These are phyloP conservation scores for Rhabditoides inermis DNA, from an alignment of 2,888 invertebrate genomes.

Conservation along the genomic window DNA sequence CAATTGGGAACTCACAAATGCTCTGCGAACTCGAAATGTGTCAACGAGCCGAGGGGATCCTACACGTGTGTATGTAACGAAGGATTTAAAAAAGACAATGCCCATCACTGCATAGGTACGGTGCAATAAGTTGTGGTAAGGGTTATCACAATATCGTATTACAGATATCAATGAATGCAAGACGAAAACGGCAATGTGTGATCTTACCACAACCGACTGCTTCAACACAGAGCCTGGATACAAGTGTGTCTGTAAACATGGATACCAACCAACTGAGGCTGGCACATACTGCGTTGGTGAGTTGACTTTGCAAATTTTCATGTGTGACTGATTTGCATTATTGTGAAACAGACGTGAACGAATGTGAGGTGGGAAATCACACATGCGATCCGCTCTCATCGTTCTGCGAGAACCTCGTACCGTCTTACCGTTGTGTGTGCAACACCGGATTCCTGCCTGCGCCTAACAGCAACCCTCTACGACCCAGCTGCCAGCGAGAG, in stretches of 20 bases:
- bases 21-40: background rate
- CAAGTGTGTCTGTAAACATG: conserved; percentile 4
- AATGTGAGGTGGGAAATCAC: background rate
- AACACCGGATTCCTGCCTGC: conserved; percentile 2
- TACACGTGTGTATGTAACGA: conserved; percentile 5
- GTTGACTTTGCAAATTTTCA: too few species aligned
- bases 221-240: background rate
- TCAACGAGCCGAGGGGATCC: background rate
- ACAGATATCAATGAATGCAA: conserved; percentile 8
- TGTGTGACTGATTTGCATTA: too few species aligned
- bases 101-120: background rate
- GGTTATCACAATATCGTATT: too few species aligned
- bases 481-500: conserved; percentile 8
- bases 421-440: conserved; percentile 7
- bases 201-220: conserved; percentile 1
- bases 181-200: conserved; percentile 1
- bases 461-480: conserved; percentile 1
- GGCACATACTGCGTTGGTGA: conserved; percentile 4
- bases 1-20: background rate
- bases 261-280: background rate
- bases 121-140: too few species aligned
- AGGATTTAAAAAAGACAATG: conserved; percentile 3
- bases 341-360: conserved; percentile 5
- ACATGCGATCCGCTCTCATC: conserved; percentile 1
- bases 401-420: conserved; percentile 2